phyloP scores from a whole-genome alignment of 2,797 vertebrate species.

The Ambastaia sidthimunki region DNA sequence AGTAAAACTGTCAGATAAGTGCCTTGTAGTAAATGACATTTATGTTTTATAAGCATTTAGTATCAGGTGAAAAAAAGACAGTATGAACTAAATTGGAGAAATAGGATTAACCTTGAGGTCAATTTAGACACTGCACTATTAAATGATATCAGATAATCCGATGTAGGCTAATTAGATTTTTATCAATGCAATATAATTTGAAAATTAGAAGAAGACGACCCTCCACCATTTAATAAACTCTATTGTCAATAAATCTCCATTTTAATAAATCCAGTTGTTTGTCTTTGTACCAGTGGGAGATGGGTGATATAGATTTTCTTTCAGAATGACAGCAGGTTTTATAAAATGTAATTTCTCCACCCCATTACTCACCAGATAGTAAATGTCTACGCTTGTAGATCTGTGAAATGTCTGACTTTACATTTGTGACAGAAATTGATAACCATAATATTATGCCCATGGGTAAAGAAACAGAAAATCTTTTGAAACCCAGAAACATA shows the following conservation, averaged over 20 bases:
- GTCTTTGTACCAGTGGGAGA: slow-evolving; percentile 25
- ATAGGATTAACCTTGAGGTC: neutral
- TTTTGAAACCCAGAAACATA: neutral
- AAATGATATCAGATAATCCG: slow-evolving; percentile 31
- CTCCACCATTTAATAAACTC: slow-evolving; percentile 1
- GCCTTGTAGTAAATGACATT: neutral
- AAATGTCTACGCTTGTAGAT: neutral
- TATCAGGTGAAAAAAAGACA: neutral
- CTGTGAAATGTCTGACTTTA: slow-evolving; percentile 29
- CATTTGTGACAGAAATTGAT: slow-evolving; percentile 16
- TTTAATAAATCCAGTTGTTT: slow-evolving; percentile 46
- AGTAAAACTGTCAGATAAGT: neutral
- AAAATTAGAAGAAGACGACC: slow-evolving; percentile 41
- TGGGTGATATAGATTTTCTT: slow-evolving; percentile 42
- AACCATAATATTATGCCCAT: slow-evolving; percentile 11
- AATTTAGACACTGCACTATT: neutral
- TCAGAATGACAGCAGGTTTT: slow-evolving; percentile 8
- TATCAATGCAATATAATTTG: slow-evolving; percentile 20
- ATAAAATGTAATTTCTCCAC: slow-evolving; percentile 14
- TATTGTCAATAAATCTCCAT: slow-evolving; percentile 18
- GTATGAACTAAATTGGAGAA: neutral
- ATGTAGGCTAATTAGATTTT: slow-evolving; percentile 21
- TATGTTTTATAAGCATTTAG: neutral
- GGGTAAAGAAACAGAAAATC: neutral
- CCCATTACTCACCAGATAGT: slow-evolving; percentile 25